Base-by-base conservation (phyloP, 2,113 vertebrate species). In the Lepisosteus osseus region DNA sequence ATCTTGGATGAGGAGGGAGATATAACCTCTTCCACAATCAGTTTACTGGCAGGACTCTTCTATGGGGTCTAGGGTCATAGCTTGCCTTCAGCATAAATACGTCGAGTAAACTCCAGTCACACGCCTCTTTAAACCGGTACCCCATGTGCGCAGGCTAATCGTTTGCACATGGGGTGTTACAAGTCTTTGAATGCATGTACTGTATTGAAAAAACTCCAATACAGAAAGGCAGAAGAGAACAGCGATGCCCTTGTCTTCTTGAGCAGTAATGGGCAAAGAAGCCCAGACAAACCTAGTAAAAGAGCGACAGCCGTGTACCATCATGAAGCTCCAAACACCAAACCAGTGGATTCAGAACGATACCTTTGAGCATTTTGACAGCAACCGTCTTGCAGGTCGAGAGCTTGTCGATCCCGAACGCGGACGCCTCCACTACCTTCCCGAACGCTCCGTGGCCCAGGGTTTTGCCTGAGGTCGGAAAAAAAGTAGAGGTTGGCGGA, bases 321-420 rank as follows among this genome's bases (percentile, higher is more conserved):
- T 29, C 29, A 29, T 29, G 29, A 29, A 29, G 29, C 29, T 29
- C 29, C 29, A 29, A 29, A 29, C 1, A 29, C 29, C 29, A 29
- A 29, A 1, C 29, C 29, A 1, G 29, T 29, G 29, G 29, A 1
- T 2, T 44, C 79, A 76, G 73, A 76, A 63, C 66, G 80, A 84
- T 89, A 98, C 95, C 95, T 95, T 98, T 98, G 57, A 97, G 91
- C 96, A 97, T 97, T 93, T 97, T 98, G 80, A 97, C 96, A 14
- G 96, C 96, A 74, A 97, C 96, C 6, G 94, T 98, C 92, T 97
- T 97, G 91, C 95, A 98, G 76, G 95, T 97, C 54, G 96, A 97
- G 75, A 95, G 89, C 85, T 96, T 98, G 90, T 97, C 95, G 70
- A 97, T 97, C 78, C 95, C 96, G 86, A 98, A 98, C 69, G 95